Evolutionary conservation across 2,888 invertebrate genomes (phyloP).

Genomic region (Nomada fabriciana): DNA sequence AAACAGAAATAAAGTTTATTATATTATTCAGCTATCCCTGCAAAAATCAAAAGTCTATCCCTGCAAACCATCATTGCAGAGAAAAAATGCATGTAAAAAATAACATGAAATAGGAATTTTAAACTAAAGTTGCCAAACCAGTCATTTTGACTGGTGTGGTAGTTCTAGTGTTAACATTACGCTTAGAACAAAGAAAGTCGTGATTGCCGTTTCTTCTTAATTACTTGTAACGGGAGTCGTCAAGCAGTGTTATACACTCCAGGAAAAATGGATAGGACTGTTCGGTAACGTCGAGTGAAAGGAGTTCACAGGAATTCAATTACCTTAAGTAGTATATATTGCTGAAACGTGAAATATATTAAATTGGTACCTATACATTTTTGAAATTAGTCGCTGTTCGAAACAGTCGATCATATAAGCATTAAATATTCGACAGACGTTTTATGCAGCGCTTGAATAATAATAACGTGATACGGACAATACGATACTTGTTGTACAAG

Average conservation of each 20-base stretch:
- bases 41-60: too few relatives aligned
- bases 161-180: too few relatives aligned
- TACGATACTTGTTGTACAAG: not conserved
- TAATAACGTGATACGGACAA: not conserved
- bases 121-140: too few relatives aligned
- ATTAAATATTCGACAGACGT: not conserved
- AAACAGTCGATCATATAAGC: not conserved
- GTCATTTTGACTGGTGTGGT: too few relatives aligned
- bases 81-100: too few relatives aligned
- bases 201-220: not conserved
- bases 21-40: too few relatives aligned
- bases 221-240: not conserved
- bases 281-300: not conserved
- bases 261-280: not conserved
- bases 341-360: not conserved
- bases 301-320: not conserved
- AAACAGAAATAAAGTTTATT: too few relatives aligned
- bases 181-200: not conserved
- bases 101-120: too few relatives aligned
- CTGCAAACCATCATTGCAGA: too few relatives aligned
- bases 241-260: not conserved
- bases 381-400: not conserved
- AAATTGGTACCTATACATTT: not conserved
- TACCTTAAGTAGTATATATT: not conserved
- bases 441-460: not conserved